Evolutionary conservation across 1,140 invertebrate genomes (phyloP), one percentile per base, ranked within the genome.

Genomic region (Probaryconus sp.): DNA sequence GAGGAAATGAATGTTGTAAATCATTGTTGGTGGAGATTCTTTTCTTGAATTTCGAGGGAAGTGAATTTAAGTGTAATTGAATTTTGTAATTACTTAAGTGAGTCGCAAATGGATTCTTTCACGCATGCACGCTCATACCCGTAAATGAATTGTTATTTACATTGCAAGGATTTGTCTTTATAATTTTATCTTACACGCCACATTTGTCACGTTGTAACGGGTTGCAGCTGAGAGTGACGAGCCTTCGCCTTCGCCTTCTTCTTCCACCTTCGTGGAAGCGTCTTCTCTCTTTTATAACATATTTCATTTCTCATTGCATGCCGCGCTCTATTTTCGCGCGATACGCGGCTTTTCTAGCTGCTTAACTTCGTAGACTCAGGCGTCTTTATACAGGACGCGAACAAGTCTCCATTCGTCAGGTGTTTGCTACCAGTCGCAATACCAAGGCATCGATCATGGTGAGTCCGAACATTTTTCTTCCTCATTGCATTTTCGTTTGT

Each of bases 281-380:
- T 56, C 31, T 50, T 40, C 20, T 60, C 60, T 60, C 69, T 53
- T 65, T 73, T 73, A 65, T 73, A 73, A 73, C 70, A 73, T 73
- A 73, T 73, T 73, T 73, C 70, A 73, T 73, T 73, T 73, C 61
- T 60, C 61, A 56, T 61, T 51, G 61, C 61, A 67, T 35, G 42
- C 35, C 55, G 47, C 55, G 47, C 70, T 73, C 70, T 73, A 65
- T 73, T 73, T 73, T 73, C 47, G 70, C 53, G 35, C 70, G 40
- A 73, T 73, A 61, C 40, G 45, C 61, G 55, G 60, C 61, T 67
- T 68, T 74, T 68, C 71, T 68, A 74, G 71, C 71, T 68, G 71
- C 48, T 68, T 74, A 40, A 68, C 48, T 67, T 45, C 33, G 56
- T 42, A 30, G 33, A 45, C 71, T 56, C 51, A 58, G 45, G 63